Evolutionary conservation across 2,113 vertebrate genomes (phyloP).

Genomic region (Hippopotamus amphibius): DNA sequence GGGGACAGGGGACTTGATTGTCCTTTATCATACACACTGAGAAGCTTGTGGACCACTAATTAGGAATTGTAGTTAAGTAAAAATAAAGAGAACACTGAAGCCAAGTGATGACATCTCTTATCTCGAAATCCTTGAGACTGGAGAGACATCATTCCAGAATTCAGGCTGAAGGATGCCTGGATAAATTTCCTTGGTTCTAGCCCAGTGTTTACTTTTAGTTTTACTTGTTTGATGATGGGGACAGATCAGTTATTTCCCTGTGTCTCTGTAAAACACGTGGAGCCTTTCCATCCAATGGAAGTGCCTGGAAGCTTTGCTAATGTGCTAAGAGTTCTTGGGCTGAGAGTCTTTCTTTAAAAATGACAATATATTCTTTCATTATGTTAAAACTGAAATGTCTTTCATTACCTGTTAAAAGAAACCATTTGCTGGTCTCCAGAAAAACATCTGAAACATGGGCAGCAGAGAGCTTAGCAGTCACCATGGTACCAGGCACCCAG

Average conservation of each 20-base stretch:
- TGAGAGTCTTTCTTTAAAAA: not conserved
- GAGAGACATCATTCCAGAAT: not conserved
- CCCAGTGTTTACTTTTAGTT: not conserved
- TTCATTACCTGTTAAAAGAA: not conserved
- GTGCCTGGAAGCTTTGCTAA: not conserved
- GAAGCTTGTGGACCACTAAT: not conserved
- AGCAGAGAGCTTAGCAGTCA: not conserved
- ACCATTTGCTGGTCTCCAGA: not conserved
- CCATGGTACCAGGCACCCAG: rapidly evolving
- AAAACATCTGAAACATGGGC: not conserved
- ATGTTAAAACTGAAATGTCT: not conserved
- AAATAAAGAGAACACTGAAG: not conserved
- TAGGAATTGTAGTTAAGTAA: not conserved
- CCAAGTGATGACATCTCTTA: not conserved
- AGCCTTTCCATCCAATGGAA: not conserved
- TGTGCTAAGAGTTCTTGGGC: not conserved
- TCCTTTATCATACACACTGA: not conserved
- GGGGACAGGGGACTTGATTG: not conserved
- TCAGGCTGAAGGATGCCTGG: not conserved
- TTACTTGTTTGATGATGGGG: not conserved
- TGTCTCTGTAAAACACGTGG: not conserved
- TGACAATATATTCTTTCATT: not conserved
- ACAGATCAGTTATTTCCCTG: not conserved
- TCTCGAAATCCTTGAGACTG: not conserved
- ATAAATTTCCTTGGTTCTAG: not conserved